These are phyloP conservation scores for Akabosia matsudoensis DNA, from an alignment of 1,140 invertebrate species.

Conservation along the genomic window DNA sequence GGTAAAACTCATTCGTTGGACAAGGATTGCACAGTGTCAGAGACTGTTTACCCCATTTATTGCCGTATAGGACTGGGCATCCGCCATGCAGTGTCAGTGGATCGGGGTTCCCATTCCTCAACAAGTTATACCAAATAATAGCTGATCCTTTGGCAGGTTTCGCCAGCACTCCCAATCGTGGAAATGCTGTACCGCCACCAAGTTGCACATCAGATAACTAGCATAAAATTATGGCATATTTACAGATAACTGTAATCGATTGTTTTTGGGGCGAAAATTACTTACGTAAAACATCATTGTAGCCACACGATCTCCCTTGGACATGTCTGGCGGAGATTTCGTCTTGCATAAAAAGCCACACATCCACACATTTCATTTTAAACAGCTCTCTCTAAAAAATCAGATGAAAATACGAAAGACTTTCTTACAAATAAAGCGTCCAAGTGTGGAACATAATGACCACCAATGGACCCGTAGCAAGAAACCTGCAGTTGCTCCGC, in stretches of 20 bases:
- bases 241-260: background rate
- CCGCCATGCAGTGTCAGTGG: constrained; percentile 47
- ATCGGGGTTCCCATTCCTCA: constrained; percentile 44
- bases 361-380: background rate
- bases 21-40: background rate
- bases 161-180: constrained; percentile 37
- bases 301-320: background rate
- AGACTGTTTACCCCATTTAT: constrained; percentile 35
- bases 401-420: background rate
- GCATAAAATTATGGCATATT: background rate
- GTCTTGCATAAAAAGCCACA: background rate
- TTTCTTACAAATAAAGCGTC: background rate
- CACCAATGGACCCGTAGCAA: background rate
- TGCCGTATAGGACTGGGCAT: constrained; percentile 48
- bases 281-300: constrained; percentile 25
- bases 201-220: constrained; percentile 15
- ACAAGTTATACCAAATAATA: constrained; percentile 49
- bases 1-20: background rate
- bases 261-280: background rate
- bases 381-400: background rate
- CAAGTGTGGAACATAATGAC: constrained; percentile 10
- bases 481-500: constrained; percentile 20
- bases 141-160: constrained; percentile 47
- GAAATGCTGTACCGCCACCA: constrained; percentile 23
- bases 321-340: background rate